Evolutionary conservation across 2,888 invertebrate species (phyloP).

Genomic region (Dryocosmus kuriphilus): DNA sequence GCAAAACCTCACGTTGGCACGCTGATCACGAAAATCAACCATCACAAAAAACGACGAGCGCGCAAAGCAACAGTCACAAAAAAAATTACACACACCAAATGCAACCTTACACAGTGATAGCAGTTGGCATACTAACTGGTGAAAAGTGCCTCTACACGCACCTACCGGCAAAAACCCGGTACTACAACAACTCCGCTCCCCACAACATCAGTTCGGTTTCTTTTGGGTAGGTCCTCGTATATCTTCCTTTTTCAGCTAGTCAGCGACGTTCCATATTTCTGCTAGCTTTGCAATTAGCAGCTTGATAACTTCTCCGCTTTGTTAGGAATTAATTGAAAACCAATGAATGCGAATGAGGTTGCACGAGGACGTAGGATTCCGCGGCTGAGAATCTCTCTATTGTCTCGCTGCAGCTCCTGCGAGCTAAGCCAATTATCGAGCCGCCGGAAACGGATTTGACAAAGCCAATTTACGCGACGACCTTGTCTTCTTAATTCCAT

Average conservation of each 20-base stretch:
- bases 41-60: too few relatives aligned
- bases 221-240: too few relatives aligned
- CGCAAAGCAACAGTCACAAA: too few relatives aligned
- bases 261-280: slow-evolving; percentile 14
- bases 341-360: slow-evolving; percentile 73
- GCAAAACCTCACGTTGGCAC: too few relatives aligned
- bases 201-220: too few relatives aligned
- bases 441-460: slow-evolving; percentile 64
- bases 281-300: slow-evolving; percentile 68
- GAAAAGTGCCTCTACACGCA: too few relatives aligned
- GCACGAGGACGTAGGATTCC: slow-evolving; percentile 63
- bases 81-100: too few relatives aligned
- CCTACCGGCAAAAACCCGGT: too few relatives aligned
- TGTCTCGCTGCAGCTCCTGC: slow-evolving; percentile 63
- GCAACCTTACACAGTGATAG: too few relatives aligned
- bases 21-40: too few relatives aligned
- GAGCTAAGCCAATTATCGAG: slow-evolving; percentile 72
- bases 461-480: slow-evolving; percentile 67
- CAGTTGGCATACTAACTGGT: too few relatives aligned
- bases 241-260: background rate
- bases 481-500: slow-evolving; percentile 32
- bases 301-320: slow-evolving; percentile 71
- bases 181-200: too few relatives aligned
- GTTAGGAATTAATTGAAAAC: slow-evolving; percentile 73
- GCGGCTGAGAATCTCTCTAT: slow-evolving; percentile 63